phyloP scores from a whole-genome alignment of 1,140 invertebrate species.

The Habropoda laboriosa region DNA sequence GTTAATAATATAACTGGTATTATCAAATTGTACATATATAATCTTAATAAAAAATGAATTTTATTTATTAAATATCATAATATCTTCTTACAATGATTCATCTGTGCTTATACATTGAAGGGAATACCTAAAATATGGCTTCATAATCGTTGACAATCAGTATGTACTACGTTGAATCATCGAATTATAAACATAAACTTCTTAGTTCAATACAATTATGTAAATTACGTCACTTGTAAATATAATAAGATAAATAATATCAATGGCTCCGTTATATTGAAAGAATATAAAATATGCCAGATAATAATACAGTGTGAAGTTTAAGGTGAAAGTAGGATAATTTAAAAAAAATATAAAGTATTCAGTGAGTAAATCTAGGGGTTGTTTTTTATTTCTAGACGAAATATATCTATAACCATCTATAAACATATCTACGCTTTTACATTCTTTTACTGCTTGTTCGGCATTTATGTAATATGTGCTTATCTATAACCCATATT shows the following conservation, averaged over 20 bases:
- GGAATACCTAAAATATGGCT: not conserved
- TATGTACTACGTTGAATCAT: too few relatives aligned
- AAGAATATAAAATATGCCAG: too few relatives aligned
- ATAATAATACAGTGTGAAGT: too few relatives aligned
- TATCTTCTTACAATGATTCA: not conserved
- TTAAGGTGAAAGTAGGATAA: too few relatives aligned
- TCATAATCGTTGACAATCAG: not conserved
- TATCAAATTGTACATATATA: too few relatives aligned
- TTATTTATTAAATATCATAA: not conserved
- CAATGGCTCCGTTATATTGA: too few relatives aligned
- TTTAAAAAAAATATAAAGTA: not conserved
- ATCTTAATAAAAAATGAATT: too few relatives aligned
- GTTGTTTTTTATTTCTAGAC: not conserved
- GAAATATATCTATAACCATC: too few relatives aligned
- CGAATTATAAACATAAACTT: too few relatives aligned
- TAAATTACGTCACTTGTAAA: too few relatives aligned
- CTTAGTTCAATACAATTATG: too few relatives aligned
- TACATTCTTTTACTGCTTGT: not conserved
- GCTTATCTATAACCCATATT: not conserved
- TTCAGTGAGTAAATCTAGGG: not conserved
- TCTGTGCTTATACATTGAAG: not conserved
- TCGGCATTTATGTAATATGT: not conserved
- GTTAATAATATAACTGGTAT: not conserved
- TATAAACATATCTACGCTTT: not conserved
- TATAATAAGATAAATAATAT: too few relatives aligned